phyloP scores from a whole-genome alignment of 2,888 invertebrate species.

The Drosophila austrosaltans region DNA sequence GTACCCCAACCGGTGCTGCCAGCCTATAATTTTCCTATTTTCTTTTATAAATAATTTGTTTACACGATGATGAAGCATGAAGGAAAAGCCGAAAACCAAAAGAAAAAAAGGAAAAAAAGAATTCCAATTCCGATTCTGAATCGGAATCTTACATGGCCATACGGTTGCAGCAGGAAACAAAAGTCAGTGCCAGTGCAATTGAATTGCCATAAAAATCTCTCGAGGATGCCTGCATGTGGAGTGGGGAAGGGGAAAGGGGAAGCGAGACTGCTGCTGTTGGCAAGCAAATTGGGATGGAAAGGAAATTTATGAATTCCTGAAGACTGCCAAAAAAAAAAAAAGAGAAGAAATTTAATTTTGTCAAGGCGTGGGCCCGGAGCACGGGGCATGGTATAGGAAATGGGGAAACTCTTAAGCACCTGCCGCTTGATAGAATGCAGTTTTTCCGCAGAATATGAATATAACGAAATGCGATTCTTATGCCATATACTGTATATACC shows the following conservation, averaged over 20 bases:
- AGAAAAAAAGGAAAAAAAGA: not conserved
- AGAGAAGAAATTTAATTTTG: not conserved
- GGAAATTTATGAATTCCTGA: slow-evolving; percentile 1
- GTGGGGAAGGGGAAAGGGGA: not conserved
- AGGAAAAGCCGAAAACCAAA: slow-evolving; percentile 49
- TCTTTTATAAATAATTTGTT: slow-evolving; percentile 38
- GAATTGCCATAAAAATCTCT: slow-evolving; percentile 69
- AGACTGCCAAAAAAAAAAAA: slow-evolving; percentile 1
- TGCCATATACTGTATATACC: not conserved
- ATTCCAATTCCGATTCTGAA: slow-evolving; percentile 25
- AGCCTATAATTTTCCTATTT: slow-evolving; percentile 1
- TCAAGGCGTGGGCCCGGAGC: not conserved
- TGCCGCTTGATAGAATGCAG: slow-evolving; percentile 10
- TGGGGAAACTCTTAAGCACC: slow-evolving; percentile 3
- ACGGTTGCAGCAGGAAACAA: slow-evolving; percentile 69
- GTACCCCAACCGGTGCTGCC: slow-evolving; percentile 22
- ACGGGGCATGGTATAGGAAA: not conserved
- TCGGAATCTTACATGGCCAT: slow-evolving; percentile 56
- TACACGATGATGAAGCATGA: slow-evolving; percentile 45
- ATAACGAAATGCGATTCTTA: not conserved
- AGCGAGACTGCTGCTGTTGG: not conserved
- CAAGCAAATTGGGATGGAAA: not conserved
- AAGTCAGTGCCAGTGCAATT: slow-evolving; percentile 68
- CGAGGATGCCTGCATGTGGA: not conserved
- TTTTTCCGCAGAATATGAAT: not conserved